A percentile compares a stretch with the other conserved stretches of the same genome.
phyloP scores from a whole-genome alignment of 2,113 vertebrate genomes.

The Laterallus jamaicensis region DNA sequence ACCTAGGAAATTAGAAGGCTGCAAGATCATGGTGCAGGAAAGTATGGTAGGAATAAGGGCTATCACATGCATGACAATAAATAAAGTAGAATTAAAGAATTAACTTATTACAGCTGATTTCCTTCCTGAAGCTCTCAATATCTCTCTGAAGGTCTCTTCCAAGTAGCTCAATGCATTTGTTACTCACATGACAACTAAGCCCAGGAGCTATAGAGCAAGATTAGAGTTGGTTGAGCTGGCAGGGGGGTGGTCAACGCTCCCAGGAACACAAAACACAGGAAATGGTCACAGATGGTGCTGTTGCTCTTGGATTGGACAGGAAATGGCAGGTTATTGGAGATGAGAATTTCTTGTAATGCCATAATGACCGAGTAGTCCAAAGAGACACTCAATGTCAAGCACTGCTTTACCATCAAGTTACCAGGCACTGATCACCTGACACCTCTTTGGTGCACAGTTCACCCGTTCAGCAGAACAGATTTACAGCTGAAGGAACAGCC shows the following conservation, averaged over 20 bases:
- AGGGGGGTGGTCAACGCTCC: neutral
- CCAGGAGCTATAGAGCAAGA: neutral
- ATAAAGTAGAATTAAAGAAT: neutral
- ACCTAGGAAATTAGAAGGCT: neutral
- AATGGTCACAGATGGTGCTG: neutral
- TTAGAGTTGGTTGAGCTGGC: neutral
- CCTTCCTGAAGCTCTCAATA: neutral
- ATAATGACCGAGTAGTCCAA: neutral
- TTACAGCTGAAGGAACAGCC: neutral
- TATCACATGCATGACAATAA: neutral
- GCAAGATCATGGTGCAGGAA: fast-evolving
- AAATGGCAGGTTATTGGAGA: neutral
- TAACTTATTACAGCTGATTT: neutral
- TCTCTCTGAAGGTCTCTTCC: neutral
- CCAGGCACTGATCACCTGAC: neutral
- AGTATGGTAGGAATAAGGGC: neutral
- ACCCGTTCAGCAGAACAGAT: neutral
- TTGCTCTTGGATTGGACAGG: neutral
- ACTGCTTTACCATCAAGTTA: neutral
- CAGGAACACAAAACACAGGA: neutral
- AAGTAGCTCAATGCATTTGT: neutral
- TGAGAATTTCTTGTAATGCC: neutral
- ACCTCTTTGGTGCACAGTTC: neutral
- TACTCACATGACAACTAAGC: neutral
- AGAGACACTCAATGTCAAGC: neutral